Percentiles rank a stretch among this genome's conserved stretches.
Conservation (phyloP, 2,888 invertebrate species). For the Acanthopleura granulata region DNA sequence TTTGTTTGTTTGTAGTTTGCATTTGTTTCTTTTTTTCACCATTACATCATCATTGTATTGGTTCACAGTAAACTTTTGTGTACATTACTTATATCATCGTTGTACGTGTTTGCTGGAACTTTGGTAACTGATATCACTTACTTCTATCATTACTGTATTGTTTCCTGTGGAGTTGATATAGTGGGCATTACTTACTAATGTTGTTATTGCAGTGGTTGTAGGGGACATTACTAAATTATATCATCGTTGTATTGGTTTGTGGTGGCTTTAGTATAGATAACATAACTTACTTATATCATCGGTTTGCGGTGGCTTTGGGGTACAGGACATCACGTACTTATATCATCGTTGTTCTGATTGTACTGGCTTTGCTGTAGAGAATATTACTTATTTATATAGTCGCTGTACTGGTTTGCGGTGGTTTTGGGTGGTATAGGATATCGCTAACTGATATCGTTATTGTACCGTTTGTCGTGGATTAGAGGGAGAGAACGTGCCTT, state of each 20-base stretch:
- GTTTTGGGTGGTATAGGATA: conserved; percentile 39
- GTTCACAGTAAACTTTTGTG: conserved; percentile 40
- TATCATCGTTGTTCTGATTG: no score
- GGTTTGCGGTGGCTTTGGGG: conserved; percentile 41
- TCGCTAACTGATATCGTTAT: no score
- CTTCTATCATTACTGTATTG: no score
- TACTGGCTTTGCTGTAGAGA: no score
- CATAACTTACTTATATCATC: conserved; percentile 35
- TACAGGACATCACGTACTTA: conserved; percentile 30
- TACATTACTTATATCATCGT: conserved; percentile 23
- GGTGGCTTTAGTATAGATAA: no score
- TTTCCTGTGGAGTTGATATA: no score
- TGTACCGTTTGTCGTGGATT: no score
- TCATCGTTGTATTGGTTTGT: no score
- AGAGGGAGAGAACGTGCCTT: no score
- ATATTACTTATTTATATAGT: conserved; percentile 34
- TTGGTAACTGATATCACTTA: conserved; percentile 34
- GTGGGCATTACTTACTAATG: conserved; percentile 30
- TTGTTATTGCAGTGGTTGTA: conserved; percentile 40
- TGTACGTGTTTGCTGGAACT: conserved; percentile 31
- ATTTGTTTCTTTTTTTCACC: no score
- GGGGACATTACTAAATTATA: conserved; percentile 24
- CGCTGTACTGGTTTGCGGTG: conserved; percentile 42
- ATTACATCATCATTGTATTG: no score
- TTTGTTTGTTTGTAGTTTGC: no score